Percentiles rank a stretch among this genome's conserved stretches.
Evolutionary conservation across 2,888 invertebrate genomes (phyloP).

Genomic region (Apodemia hepburni): DNA sequence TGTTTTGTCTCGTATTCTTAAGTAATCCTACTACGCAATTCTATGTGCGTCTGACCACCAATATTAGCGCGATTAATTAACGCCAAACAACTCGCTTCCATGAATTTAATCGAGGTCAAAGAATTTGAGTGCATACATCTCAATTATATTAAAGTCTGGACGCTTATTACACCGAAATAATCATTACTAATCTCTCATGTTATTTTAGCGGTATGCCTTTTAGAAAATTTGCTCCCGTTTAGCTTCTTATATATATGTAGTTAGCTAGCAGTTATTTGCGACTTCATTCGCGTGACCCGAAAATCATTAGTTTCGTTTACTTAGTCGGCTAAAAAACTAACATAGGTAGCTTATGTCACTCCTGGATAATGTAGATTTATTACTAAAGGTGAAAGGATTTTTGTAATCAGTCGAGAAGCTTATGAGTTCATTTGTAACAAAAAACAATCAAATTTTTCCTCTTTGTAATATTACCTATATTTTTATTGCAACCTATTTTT

Average conservation of each 20-base stretch:
- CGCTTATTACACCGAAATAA: constrained; percentile 34
- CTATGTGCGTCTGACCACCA: constrained; percentile 33
- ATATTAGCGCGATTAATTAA: constrained; percentile 71
- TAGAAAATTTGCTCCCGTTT: background rate
- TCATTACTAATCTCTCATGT: constrained; percentile 33
- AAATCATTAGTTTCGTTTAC: no score
- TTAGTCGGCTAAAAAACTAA: no score
- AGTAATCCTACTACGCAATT: constrained; percentile 2
- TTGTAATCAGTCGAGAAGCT: no score
- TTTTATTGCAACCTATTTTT: no score
- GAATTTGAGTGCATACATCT: constrained; percentile 73
- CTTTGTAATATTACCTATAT: no score
- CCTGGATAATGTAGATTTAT: no score
- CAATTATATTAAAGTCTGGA: constrained; percentile 60
- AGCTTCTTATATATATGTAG: background rate
- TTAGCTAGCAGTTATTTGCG: no score
- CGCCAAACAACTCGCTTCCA: constrained; percentile 65
- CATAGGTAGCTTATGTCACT: no score
- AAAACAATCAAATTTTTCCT: no score
- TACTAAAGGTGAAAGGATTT: no score
- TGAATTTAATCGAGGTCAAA: constrained; percentile 76
- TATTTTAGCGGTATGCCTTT: constrained; percentile 21
- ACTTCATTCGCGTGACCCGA: no score
- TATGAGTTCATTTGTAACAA: no score
- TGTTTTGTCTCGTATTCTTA: constrained; percentile 1